Evolutionary conservation across 2,797 vertebrate genomes (phyloP).

Genomic region (Chaetophractus vellerosus): DNA sequence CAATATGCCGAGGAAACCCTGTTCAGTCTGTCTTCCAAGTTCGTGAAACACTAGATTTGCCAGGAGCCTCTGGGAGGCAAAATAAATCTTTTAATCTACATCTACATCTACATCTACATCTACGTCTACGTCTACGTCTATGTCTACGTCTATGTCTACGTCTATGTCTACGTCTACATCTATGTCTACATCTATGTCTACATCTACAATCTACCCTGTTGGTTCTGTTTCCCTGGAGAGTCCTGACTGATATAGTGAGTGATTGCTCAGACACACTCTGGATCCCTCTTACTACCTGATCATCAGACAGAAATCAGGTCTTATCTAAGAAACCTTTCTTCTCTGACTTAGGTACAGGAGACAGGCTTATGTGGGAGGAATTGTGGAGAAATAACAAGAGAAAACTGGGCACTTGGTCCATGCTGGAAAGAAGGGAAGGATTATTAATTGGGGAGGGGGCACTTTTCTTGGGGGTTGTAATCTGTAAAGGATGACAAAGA

Average conservation of each 20-base stretch:
- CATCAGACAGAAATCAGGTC: not conserved
- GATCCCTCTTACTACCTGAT: not conserved
- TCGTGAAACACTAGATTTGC: rapidly evolving
- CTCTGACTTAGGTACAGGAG: not conserved
- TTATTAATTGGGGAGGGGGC: too few species aligned
- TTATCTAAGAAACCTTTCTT: not conserved
- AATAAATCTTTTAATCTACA: not conserved
- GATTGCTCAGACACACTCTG: not conserved
- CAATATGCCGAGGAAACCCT: not conserved
- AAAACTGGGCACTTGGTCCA: not conserved
- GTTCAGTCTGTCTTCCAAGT: conserved; percentile 65
- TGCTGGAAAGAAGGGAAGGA: not conserved
- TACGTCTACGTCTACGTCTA: too few species aligned
- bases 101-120: too few species aligned
- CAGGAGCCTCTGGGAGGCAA: rapidly evolving
- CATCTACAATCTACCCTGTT: too few species aligned
- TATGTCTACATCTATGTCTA: too few species aligned
- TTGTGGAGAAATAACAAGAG: not conserved
- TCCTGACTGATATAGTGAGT: not conserved
- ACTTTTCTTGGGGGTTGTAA: too few species aligned
- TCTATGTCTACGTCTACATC: too few species aligned
- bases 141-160: too few species aligned
- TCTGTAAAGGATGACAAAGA: not conserved
- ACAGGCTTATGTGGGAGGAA: not conserved
- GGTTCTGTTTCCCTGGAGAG: too few species aligned